Evolutionary conservation across 2,888 invertebrate genomes (phyloP), one percentile per base, ranked within the genome.

Genomic region (Diadegma fenestrale): DNA sequence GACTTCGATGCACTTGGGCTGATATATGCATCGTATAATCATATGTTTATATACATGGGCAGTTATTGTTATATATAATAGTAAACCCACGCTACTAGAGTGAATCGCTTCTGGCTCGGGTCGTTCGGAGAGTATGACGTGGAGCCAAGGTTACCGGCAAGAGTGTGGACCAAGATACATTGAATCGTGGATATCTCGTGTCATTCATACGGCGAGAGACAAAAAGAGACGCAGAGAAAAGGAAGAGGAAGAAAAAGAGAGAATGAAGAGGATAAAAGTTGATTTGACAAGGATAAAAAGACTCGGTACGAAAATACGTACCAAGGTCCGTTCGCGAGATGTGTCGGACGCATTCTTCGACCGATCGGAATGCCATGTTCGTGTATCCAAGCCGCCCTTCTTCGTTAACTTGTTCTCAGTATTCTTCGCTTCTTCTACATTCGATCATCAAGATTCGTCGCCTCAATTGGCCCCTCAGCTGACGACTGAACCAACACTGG

Each of bases 221-320:
- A 37, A 58, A 58, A 58, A 26, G 19, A 68, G 51, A 43, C 17
- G 0, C 63, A 54, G 37, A 66, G 48, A 76, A 58, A 22, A 26
- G 12, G 68, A 69, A 17, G 58, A 45, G 48, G 54, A 43, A 22
- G 58, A 73, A 26, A 22, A 30, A n/a, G n/a, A 19, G 19, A 14
- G 30, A 45, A 26, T 8, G 17, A 33, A 14, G 33, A 17, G 5
- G 33, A 30, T 12, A 51, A 6, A 26, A 61, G 14, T 33, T 37
- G 48, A 54, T 41, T 26, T 30, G 82, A 84, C 72, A 61, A 37
- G 75, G 80, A 85, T 61, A 66, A 43, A 68, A 37, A 76, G 82
- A 63, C 63, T 43, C 30, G 73, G 76, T 82, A 88, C 89, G 82
- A 88, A 89, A 89, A 89, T 89, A 89, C 86, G 85, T 79, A 79